Evolutionary conservation across 2,888 invertebrate genomes (phyloP).

Genomic region (Piscicola geometra): DNA sequence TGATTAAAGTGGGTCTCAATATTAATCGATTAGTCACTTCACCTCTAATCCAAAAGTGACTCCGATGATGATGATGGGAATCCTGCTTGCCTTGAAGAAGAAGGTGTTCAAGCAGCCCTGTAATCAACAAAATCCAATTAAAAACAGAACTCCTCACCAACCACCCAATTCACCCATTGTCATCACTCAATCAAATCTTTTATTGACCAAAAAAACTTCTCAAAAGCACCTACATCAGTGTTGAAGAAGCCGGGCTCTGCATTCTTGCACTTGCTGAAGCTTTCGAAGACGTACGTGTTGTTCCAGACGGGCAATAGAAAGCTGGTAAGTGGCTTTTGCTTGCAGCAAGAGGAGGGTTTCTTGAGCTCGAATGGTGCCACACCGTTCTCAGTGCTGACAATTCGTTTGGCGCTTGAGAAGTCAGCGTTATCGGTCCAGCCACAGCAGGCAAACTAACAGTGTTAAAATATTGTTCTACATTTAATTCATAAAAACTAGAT

Average conservation of each 20-base stretch:
- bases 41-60: conserved; percentile 24
- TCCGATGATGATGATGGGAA: conserved; percentile 13
- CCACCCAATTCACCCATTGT: too few relatives aligned
- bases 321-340: background rate
- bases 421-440: background rate
- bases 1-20: background rate
- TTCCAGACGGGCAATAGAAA: background rate
- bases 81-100: background rate
- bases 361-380: background rate
- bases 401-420: background rate
- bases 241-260: background rate
- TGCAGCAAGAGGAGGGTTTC: conserved; percentile 17
- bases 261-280: background rate
- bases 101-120: conserved; percentile 12
- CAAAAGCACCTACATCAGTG: background rate
- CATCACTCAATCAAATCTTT: too few relatives aligned
- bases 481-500: too few relatives aligned
- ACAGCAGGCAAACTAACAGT: conserved; percentile 15
- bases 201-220: too few relatives aligned
- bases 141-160: too few relatives aligned
- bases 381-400: background rate
- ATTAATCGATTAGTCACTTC: too few relatives aligned
- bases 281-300: background rate
- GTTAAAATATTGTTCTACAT: too few relatives aligned
- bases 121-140: too few relatives aligned